These are phyloP conservation scores for Ferrisia virgata DNA, from an alignment of 2,888 invertebrate genomes.

Conservation along the genomic window DNA sequence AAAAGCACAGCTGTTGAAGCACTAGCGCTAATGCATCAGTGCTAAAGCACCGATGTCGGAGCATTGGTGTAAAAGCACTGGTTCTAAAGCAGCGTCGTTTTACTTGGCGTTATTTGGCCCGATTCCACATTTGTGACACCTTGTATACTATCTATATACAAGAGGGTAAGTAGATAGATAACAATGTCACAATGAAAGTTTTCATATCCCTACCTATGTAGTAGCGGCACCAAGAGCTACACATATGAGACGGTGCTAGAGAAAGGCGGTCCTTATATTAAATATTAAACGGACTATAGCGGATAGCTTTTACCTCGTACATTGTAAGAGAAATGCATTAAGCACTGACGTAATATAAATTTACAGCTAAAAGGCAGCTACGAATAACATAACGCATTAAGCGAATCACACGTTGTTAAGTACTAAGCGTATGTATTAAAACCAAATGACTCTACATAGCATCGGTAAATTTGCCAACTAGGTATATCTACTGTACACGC, in stretches of 20 bases:
- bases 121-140: too few species aligned
- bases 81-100: too few species aligned
- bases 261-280: constrained; percentile 16
- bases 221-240: too few species aligned
- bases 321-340: constrained; percentile 22
- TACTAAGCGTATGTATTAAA: constrained; percentile 19
- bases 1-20: too few species aligned
- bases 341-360: constrained; percentile 28
- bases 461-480: too few species aligned
- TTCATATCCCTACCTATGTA: too few species aligned
- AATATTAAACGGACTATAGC: constrained; percentile 27
- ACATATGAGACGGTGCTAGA: neutral
- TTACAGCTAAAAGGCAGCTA: constrained; percentile 28
- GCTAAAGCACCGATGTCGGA: too few species aligned
- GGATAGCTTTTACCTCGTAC: constrained; percentile 24
- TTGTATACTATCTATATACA: neutral
- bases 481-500: too few species aligned
- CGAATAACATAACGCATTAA: constrained; percentile 30
- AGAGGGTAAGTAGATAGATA: too few species aligned
- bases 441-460: constrained; percentile 1
- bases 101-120: too few species aligned
- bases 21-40: too few species aligned
- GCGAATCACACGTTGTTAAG: constrained; percentile 30
- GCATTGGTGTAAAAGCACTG: too few species aligned
- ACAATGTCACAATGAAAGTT: neutral